Evolutionary conservation across 1,140 invertebrate species (phyloP).

Genomic region (Ephestia elutella): DNA sequence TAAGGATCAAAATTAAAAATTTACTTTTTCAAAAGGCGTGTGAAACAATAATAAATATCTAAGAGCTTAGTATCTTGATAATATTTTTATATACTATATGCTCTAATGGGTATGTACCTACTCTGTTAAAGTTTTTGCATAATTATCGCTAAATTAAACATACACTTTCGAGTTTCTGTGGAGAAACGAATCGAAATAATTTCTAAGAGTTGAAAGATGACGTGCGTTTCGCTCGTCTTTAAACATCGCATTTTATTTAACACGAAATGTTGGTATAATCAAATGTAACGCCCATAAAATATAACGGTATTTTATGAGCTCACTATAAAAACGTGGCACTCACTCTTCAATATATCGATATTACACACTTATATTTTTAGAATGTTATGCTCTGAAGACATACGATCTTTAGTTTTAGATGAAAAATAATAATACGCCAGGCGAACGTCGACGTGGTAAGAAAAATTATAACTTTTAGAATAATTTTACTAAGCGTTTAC

Average conservation of each 20-base stretch:
- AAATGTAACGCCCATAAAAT: constrained; percentile 41
- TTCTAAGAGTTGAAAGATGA: background rate
- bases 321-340: constrained; percentile 34
- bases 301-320: constrained; percentile 33
- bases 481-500: no score
- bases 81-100: no score
- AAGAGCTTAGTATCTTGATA: no score
- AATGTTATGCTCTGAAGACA: background rate
- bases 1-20: no score
- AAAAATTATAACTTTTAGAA: no score
- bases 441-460: background rate
- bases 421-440: background rate
- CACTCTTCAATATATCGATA: constrained; percentile 13
- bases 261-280: constrained; percentile 28
- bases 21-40: no score
- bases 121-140: no score
- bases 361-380: constrained; percentile 11
- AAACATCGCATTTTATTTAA: constrained; percentile 2
- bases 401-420: background rate
- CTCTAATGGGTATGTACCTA: no score
- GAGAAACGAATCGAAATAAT: no score
- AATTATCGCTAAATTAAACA: no score
- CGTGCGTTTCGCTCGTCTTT: background rate
- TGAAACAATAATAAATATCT: no score
- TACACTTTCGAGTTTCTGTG: no score